Evolutionary conservation across 2,888 invertebrate genomes (phyloP), one percentile per base, ranked within the genome.

Genomic region (Timandra comae): DNA sequence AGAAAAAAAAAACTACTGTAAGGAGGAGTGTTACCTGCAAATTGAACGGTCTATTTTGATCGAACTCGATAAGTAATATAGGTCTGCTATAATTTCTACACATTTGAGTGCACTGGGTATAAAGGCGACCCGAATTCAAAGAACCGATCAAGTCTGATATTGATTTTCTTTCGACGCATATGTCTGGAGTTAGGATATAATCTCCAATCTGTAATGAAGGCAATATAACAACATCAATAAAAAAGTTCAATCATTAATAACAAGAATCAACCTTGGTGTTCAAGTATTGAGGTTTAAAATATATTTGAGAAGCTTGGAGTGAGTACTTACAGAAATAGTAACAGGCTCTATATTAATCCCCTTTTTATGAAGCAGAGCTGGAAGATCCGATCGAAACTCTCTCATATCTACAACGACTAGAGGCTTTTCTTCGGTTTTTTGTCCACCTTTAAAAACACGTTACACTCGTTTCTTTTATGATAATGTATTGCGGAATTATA

Each of bases 101-200:
- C 98, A 99, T 99, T 42, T 96, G 92, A 23, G 94, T 92, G 47
- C 96, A 95, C 76, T 99, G 99, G 63, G 95, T 95, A 78, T 97
- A 98, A 13, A 99, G 88, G 8, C 99, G 91, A 0, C 99, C 99
- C 25, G 94, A 95, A 74, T 96, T 95, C 16, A 99, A 85, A 0
- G 99, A 99, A 3, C 97, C 97, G 55, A 98, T 96, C 48, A 99
- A 86, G 88, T 99, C 99, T 3, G 96, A 96, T 43, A 99, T 89
- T 29, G 97, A 97, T 78, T 99, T 99, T 30, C 99, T 88, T 79
- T 99, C 99, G 9, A 99, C 93, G 63, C 99, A 98, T 46, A 98
- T 94, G 11, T 98, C 96, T 0, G 98, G 96, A 0, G 98, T 96
- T 8, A 99, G 85, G 62, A 99, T 96, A 68, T 99, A 99, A 80